Evolutionary conservation across 2,888 invertebrate genomes (phyloP), one percentile per base, ranked within the genome.

Genomic region (Rotaria macrura): DNA sequence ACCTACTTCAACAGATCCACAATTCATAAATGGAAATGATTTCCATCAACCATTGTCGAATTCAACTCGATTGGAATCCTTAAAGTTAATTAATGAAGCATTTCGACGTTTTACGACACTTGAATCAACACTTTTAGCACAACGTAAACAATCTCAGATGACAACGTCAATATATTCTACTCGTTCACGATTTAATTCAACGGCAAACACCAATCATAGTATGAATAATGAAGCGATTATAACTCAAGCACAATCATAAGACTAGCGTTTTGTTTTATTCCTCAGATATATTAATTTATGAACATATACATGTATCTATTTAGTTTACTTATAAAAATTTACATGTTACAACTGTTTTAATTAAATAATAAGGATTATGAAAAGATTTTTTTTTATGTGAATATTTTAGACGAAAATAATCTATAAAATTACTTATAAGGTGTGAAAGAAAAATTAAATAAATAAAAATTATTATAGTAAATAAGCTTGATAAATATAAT

Each of bases 21-120:
- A 40, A 79, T 43, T 23, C 25, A 38, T 38, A 3, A n/a, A 43
- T n/a, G 79, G 79, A 43, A 40, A n/a, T 43, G 79, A 79, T 79
- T 43, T 10, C 14, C n/a, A 40, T 25, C 40, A 40, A 79, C 34
- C 65, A 34, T 10, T 65, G 25, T 43, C 79, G 12, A 79, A 43
- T 79, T 14, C 43, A 3, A 79, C 79, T 43, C 40, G 79, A 43
- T 43, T 79, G 25, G 40, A 79, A 43, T 40, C 79, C n/a, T 43
- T 79, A n/a, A 79, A 79, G n/a, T 43, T 79, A 43, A 79, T 79
- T 10, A 43, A 40, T 14, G 79, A 79, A 79, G 79, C 79, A 43
- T 79, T 79, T 43, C 43, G 79, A 40, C 79, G 79, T 79, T 79
- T 79, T 79, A 43, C 38, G 20, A 4, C 79, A 1, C 43, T 79